Evolutionary conservation across 2,113 vertebrate genomes (phyloP).

Genomic region (Otus sunia): DNA sequence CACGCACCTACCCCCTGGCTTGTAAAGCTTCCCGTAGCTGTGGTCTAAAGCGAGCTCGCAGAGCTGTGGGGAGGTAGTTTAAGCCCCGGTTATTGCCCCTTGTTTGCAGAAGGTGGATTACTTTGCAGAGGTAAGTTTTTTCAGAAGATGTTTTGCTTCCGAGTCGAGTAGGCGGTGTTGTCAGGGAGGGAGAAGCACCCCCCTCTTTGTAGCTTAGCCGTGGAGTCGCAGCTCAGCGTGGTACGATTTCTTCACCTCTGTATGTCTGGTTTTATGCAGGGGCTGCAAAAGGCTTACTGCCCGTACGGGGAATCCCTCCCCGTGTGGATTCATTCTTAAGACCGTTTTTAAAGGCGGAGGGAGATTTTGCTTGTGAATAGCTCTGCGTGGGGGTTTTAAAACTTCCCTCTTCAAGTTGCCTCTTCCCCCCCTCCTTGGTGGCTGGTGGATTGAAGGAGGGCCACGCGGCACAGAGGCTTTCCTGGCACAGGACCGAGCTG

Average conservation of each 20-base stretch:
- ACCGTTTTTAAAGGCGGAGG: background rate
- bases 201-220: background rate
- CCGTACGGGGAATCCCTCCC: background rate
- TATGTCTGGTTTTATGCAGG: background rate
- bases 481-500: slow-evolving; percentile 6
- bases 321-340: background rate
- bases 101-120: slow-evolving; percentile 58
- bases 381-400: background rate
- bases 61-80: background rate
- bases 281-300: background rate
- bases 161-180: background rate
- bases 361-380: background rate
- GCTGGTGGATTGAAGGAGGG: slow-evolving; percentile 63
- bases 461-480: slow-evolving; percentile 41
- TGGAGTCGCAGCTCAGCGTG: background rate
- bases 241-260: background rate
- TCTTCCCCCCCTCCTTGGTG: background rate
- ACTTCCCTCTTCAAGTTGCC: background rate
- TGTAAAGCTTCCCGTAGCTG: background rate
- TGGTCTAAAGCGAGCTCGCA: background rate
- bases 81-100: background rate
- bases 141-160: background rate
- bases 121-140: slow-evolving; percentile 60
- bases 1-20: background rate
- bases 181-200: background rate